Base-by-base conservation (phyloP, 2,888 invertebrate species). In the Fragum whitleyi region DNA sequence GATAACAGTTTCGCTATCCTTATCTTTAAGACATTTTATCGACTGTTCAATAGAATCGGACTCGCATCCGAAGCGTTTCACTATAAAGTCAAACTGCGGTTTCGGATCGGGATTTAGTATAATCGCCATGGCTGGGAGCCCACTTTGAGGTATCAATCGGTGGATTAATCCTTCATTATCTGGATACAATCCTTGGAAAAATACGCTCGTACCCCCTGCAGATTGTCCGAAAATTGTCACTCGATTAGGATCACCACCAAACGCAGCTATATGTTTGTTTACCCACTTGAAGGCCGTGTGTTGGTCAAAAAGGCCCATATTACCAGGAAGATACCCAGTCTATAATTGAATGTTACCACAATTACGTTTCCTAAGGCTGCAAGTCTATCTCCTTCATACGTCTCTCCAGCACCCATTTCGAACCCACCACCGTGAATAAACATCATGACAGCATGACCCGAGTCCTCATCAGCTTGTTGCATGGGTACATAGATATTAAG, bases 401-500 rank as follows among this genome's bases (percentile, higher is more conserved):
- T 32, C n/a, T 62, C 68, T 29, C 97, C 96, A 32, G 98, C 97
- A 47, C 98, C 98, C 91, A 97, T 97, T 97, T 97, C 97, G 94
- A 97, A 98, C 28, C 97, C 97, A 9, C 98, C 98, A 0, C 98
- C 98, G 93, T 98, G 97, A 90, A 98, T 97, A 97, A 98, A 98
- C 67, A 98, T 96, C 86, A 98, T 95, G 90, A 98, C 96, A 72
- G 98, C 97, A 89, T 74, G 81, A 29, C 75, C 72, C 5, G 61
- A 53, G 0, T 57, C 62, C 14, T 42, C 28, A 23, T 70, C 77
- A 9, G 70, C 61, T 5, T 36, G 9, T n/a, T 55, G 68, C 42
- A 16, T 53, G 14, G 98, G 98, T 55, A 97, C 97, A 97, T 98
- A 98, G 86, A 99, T 96, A 94, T 98, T 98, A 91, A 99, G 95